Percentiles rank a stretch among this genome's conserved stretches.
These are phyloP conservation scores for Gallinago jamesoni DNA, from an alignment of 2,113 vertebrate genomes.

Conservation along the genomic window DNA sequence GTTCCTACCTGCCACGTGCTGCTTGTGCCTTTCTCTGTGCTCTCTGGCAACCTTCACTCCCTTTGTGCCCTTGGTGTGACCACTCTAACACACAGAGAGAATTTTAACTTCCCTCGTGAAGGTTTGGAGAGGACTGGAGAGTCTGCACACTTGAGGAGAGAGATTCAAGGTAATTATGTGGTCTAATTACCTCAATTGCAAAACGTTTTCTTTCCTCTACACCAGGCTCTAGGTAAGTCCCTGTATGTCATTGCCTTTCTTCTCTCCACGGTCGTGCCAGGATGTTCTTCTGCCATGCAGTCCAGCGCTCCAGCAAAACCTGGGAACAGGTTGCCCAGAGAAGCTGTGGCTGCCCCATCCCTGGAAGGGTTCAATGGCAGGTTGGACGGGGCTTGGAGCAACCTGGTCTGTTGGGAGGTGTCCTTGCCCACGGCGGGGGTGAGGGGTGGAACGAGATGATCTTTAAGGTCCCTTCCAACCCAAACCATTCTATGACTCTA, in stretches of 20 bases:
- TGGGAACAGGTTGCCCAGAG: neutral
- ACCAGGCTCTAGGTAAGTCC: neutral
- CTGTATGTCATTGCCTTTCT: neutral
- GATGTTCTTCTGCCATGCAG: neutral
- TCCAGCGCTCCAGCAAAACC: neutral
- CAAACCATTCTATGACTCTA: neutral
- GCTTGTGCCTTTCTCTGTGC: neutral
- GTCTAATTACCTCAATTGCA: neutral
- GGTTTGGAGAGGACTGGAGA: neutral
- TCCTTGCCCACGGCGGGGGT: neutral
- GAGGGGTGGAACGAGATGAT: neutral
- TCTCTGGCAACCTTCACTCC: neutral
- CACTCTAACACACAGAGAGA: neutral
- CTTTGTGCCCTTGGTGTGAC: neutral
- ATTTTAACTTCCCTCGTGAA: no score
- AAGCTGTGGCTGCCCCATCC: neutral
- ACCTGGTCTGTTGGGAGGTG: neutral
- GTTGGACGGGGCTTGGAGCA: neutral
- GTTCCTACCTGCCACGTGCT: neutral
- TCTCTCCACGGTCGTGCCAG: fast-evolving
- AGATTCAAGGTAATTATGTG: neutral
- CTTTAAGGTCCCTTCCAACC: neutral
- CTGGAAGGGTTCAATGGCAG: neutral
- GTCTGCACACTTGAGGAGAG: neutral
- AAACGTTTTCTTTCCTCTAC: neutral